Evolutionary conservation across 1,140 invertebrate species (phyloP).

Genomic region (Drosophila parabipectinata): DNA sequence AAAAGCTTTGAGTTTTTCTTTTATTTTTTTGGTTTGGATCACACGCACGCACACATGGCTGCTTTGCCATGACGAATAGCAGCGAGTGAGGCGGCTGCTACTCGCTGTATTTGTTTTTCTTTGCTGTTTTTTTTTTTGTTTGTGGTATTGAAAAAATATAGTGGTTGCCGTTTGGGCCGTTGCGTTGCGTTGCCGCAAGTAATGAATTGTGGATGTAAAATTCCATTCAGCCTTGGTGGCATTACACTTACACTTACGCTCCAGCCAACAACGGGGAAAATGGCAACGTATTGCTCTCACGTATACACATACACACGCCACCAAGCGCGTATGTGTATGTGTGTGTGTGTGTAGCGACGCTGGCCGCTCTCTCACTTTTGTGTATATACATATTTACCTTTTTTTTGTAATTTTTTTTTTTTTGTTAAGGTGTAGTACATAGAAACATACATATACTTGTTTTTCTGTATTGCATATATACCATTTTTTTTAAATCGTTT

Average conservation of each 20-base stretch:
- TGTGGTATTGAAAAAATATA: constrained; percentile 21
- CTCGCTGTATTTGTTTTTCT: constrained; percentile 61
- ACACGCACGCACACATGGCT: constrained; percentile 9
- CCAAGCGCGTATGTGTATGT: constrained; percentile 42
- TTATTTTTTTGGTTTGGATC: constrained; percentile 34
- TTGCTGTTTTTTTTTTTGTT: constrained; percentile 26
- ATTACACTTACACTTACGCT: constrained; percentile 27
- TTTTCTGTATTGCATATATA: constrained; percentile 8
- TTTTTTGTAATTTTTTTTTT: constrained; percentile 38
- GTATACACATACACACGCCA: constrained; percentile 37
- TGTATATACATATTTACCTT: constrained; percentile 15
- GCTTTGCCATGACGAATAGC: constrained; percentile 6
- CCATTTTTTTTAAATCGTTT: constrained; percentile 35
- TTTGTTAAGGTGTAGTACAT: constrained; percentile 1
- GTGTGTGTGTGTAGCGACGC: background rate
- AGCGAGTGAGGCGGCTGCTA: constrained; percentile 49
- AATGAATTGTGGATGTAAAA: constrained; percentile 36
- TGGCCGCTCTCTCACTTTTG: background rate
- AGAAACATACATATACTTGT: constrained; percentile 3
- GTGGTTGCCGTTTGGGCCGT: background rate
- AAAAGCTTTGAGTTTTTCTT: constrained; percentile 45
- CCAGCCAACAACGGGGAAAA: constrained; percentile 38
- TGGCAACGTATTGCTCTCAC: constrained; percentile 51
- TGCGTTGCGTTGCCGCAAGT: constrained; percentile 10
- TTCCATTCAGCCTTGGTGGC: constrained; percentile 44